phyloP scores from a whole-genome alignment of 2,888 invertebrate genomes.

The Trissolcus japonicus region DNA sequence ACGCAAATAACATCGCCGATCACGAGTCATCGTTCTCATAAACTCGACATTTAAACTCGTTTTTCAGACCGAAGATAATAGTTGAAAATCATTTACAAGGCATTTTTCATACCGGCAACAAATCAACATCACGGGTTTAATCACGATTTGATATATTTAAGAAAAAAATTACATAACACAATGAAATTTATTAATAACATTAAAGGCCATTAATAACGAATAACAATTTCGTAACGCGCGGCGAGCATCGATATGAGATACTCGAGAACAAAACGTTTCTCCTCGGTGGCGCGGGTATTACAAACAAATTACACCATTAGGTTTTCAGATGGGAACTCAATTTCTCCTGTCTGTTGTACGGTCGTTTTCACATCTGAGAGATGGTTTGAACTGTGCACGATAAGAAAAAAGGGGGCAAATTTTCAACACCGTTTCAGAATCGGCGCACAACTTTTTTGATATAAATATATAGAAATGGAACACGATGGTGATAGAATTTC shows the following conservation, averaged over 20 bases:
- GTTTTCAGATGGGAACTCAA: too few relatives aligned
- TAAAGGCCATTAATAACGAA: neutral
- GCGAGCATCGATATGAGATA: too few relatives aligned
- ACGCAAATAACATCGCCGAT: slow-evolving; percentile 36
- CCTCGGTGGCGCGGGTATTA: too few relatives aligned
- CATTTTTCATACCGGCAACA: slow-evolving; percentile 19
- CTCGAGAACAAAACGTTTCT: too few relatives aligned
- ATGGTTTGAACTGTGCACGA: neutral
- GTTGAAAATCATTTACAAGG: slow-evolving; percentile 20
- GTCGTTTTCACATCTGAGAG: neutral
- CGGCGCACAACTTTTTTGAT: slow-evolving; percentile 21
- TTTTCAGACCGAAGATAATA: slow-evolving; percentile 23
- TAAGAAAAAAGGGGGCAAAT: slow-evolving; percentile 22
- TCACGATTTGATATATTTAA: slow-evolving; percentile 21
- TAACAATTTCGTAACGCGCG: too few relatives aligned
- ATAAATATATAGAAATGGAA: slow-evolving; percentile 45
- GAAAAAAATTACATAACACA: slow-evolving; percentile 16
- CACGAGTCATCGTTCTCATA: slow-evolving; percentile 36
- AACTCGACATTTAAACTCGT: slow-evolving; percentile 39
- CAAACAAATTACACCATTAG: too few relatives aligned
- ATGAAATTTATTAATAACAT: neutral
- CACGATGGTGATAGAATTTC: slow-evolving; percentile 42
- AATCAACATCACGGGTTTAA: slow-evolving; percentile 29
- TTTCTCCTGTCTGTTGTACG: too few relatives aligned
- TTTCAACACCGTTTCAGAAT: slow-evolving; percentile 15